A percentile compares a stretch with the other conserved stretches of the same genome.
Evolutionary conservation across 1,140 invertebrate genomes (phyloP).

Genomic region (Drosophila bipectinata): DNA sequence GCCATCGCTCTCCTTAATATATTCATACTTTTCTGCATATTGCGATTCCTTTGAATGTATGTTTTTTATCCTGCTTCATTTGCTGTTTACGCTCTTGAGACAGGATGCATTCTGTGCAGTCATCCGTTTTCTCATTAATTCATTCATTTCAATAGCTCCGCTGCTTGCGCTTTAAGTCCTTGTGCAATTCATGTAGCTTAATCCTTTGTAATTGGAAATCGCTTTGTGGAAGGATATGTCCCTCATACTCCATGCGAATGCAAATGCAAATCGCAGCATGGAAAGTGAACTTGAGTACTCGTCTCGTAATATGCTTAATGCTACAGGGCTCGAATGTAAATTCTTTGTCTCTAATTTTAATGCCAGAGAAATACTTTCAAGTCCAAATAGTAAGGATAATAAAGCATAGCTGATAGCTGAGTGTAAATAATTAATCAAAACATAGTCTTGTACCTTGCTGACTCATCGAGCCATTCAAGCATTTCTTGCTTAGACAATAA

Average conservation of each 20-base stretch:
- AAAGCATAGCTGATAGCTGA: not conserved
- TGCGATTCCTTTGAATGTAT: not conserved
- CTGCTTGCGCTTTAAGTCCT: constrained; percentile 69
- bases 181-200: constrained; percentile 68
- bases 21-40: not conserved
- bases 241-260: constrained; percentile 52
- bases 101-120: constrained; percentile 57
- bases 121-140: constrained; percentile 45
- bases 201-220: constrained; percentile 80
- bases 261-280: constrained; percentile 1
- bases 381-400: not conserved
- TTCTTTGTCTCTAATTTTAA: constrained; percentile 8
- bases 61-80: constrained; percentile 15
- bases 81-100: constrained; percentile 30
- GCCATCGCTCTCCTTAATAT: not conserved
- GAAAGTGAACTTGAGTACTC: constrained; percentile 15
- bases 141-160: constrained; percentile 76
- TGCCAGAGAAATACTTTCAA: not conserved
- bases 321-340: constrained; percentile 50
- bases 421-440: too few relatives aligned
- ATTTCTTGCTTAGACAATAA: constrained; percentile 55
- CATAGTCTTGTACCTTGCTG: too few relatives aligned
- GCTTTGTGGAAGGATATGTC: constrained; percentile 54
- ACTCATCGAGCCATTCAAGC: too few relatives aligned
- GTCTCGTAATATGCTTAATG: constrained; percentile 73